Percentiles rank a stretch among this genome's conserved stretches.
Evolutionary conservation across 2,888 invertebrate species (phyloP).

Genomic region (Parascotia fuliginaria): DNA sequence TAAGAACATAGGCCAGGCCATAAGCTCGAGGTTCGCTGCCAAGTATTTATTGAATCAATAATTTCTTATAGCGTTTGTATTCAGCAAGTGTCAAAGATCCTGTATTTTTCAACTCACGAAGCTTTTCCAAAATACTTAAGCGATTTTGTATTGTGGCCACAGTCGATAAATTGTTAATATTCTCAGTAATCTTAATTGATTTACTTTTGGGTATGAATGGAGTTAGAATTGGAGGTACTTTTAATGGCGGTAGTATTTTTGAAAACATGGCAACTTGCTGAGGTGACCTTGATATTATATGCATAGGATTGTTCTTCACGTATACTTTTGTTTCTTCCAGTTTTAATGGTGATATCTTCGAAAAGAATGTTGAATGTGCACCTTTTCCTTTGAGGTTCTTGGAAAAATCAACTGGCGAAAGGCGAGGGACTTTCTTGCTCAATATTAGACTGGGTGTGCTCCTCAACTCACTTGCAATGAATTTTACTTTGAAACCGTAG

Average conservation of each 20-base stretch:
- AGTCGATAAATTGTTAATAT: no score
- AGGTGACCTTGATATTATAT: not conserved
- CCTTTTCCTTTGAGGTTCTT: not conserved
- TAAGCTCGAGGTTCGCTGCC: no score
- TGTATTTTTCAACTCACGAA: slow-evolving; percentile 55
- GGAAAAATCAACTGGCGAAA: slow-evolving; percentile 56
- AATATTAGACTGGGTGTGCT: slow-evolving; percentile 49
- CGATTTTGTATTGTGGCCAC: not conserved
- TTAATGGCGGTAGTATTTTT: not conserved
- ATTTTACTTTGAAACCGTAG: slow-evolving; percentile 49
- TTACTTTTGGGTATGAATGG: not conserved
- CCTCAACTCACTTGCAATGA: slow-evolving; percentile 59
- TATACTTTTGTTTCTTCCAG: not conserved
- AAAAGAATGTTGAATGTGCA: not conserved
- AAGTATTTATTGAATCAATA: slow-evolving; percentile 43
- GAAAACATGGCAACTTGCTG: not conserved
- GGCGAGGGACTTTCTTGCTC: slow-evolving; percentile 52
- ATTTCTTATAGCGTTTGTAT: slow-evolving; percentile 57
- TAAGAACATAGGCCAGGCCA: no score
- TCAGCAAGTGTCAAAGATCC: slow-evolving; percentile 60
- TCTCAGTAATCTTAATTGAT: not conserved
- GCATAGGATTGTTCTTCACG: not conserved
- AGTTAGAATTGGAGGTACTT: not conserved
- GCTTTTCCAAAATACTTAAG: slow-evolving; percentile 4
- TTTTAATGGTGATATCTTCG: not conserved